These are phyloP conservation scores for Panulirus ornatus DNA, from an alignment of 1,140 invertebrate species.

Conservation along the genomic window DNA sequence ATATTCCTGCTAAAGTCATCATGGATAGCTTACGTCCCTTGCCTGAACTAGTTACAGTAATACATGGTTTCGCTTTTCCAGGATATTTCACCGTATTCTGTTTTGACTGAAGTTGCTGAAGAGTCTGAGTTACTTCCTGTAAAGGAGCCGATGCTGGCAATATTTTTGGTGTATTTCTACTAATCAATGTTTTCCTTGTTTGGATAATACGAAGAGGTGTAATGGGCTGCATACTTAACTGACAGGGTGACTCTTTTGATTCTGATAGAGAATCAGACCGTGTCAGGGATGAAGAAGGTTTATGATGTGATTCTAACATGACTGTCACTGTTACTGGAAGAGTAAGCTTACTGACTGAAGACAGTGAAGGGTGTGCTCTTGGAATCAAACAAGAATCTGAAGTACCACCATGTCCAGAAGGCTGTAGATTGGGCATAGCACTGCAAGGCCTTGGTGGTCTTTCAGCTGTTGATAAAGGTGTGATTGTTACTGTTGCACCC, in stretches of 20 bases:
- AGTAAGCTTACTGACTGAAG: not conserved
- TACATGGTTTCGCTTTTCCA: not conserved
- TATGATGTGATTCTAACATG: not conserved
- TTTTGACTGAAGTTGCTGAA: not conserved
- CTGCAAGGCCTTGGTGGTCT: slow-evolving; percentile 30
- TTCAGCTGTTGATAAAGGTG: slow-evolving; percentile 22
- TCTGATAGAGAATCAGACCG: not conserved
- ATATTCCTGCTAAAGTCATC: slow-evolving; percentile 22
- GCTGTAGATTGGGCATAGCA: slow-evolving; percentile 40
- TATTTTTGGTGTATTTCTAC: not conserved
- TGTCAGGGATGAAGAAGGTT: not conserved
- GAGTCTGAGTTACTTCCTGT: not conserved
- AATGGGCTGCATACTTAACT: not conserved
- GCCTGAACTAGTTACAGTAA: not conserved
- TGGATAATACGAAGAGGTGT: not conserved
- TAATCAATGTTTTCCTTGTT: not conserved
- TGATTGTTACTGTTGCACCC: slow-evolving; percentile 51
- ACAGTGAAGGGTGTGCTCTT: not conserved
- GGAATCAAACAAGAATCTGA: not conserved
- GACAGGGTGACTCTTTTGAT: not conserved
- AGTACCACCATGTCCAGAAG: not conserved
- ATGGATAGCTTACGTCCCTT: slow-evolving; percentile 22
- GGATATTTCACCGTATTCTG: not conserved
- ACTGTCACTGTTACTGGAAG: slow-evolving; percentile 26
- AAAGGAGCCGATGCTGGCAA: not conserved